Percentiles rank a stretch among this genome's conserved stretches.
Evolutionary conservation across 2,113 vertebrate species (phyloP).

Genomic region (Pterocles orientalis): DNA sequence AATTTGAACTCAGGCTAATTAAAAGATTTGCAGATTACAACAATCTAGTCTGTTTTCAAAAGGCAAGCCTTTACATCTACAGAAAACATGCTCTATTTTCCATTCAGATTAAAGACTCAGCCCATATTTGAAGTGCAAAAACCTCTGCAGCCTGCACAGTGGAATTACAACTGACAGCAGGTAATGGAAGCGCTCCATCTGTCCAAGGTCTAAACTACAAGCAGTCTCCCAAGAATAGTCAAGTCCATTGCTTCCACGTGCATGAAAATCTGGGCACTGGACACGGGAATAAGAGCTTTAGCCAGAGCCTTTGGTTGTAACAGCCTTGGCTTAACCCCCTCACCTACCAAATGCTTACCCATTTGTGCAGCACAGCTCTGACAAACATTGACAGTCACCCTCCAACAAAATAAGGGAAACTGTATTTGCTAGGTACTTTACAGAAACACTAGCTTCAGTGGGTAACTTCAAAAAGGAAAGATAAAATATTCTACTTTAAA

Average conservation of each 20-base stretch:
- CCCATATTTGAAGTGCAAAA: neutral
- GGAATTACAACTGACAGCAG: neutral
- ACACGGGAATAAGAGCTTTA: neutral
- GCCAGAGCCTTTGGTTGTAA: neutral
- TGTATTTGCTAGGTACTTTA: neutral
- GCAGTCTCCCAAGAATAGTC: neutral
- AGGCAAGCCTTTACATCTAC: neutral
- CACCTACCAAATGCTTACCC: neutral
- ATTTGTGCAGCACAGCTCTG: neutral
- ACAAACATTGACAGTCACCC: neutral
- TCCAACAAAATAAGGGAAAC: neutral
- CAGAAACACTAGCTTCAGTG: neutral
- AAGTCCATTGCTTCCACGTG: neutral
- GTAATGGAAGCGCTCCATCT: accelerated
- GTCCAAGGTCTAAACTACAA: neutral
- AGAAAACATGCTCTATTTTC: neutral
- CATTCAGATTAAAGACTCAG: neutral
- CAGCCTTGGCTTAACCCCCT: neutral
- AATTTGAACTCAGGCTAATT: slow-evolving; percentile 38
- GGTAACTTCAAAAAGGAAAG: neutral
- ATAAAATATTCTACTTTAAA: neutral
- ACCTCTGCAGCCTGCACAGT: neutral
- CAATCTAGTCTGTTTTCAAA: neutral
- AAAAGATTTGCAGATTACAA: slow-evolving; percentile 35
- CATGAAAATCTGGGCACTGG: neutral